phyloP scores from a whole-genome alignment of 2,113 vertebrate species.

The Bothrops jararaca region DNA sequence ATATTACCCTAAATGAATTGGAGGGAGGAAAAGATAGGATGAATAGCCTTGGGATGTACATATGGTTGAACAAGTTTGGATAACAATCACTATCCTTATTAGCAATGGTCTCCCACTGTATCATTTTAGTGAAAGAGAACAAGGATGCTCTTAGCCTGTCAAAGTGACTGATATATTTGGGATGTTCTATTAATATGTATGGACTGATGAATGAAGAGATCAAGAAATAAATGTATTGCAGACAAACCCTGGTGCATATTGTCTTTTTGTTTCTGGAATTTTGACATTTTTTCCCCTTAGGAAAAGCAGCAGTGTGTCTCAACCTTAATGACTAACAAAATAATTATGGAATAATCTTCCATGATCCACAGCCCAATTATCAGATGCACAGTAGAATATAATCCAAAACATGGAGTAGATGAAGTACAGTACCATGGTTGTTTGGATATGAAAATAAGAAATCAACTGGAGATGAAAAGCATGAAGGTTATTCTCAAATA shows the following conservation, averaged over 20 bases:
- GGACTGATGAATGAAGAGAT: constrained; percentile 23
- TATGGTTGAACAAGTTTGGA: background rate
- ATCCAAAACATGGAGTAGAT: background rate
- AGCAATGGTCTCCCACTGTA: background rate
- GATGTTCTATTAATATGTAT: constrained; percentile 49
- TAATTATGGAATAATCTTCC: background rate
- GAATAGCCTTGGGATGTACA: background rate
- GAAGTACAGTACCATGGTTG: background rate
- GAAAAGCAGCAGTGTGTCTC: background rate
- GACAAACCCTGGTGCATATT: background rate
- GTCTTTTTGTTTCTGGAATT: background rate
- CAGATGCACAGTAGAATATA: background rate
- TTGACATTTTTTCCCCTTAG: background rate
- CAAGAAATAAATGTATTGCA: background rate
- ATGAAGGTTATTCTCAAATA: background rate
- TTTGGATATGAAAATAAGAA: background rate
- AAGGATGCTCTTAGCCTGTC: constrained; percentile 52
- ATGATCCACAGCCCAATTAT: background rate
- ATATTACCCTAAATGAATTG: background rate
- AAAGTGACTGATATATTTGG: constrained; percentile 62
- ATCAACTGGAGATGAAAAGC: background rate
- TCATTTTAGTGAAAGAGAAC: background rate
- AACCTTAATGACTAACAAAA: background rate
- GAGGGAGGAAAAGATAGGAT: background rate
- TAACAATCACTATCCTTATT: background rate